Percentiles rank a stretch among this genome's conserved stretches.
Conservation (phyloP, 2,888 invertebrate species). For the Polietes domitor region DNA sequence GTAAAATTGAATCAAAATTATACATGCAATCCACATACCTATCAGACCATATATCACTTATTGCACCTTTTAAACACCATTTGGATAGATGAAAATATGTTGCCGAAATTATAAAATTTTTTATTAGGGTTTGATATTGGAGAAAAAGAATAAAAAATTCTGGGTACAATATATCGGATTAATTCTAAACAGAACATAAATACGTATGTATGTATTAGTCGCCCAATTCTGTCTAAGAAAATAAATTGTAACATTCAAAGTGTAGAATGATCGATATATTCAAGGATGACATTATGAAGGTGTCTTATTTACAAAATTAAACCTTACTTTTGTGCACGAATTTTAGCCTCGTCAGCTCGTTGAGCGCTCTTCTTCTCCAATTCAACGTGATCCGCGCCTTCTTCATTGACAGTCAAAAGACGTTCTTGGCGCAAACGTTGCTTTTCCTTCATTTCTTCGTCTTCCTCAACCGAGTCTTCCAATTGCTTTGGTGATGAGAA, state of each 20-base stretch:
- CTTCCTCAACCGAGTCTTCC: constrained; percentile 83
- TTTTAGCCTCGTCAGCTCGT: constrained; percentile 82
- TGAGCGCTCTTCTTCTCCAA: constrained; percentile 82
- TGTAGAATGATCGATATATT: neutral
- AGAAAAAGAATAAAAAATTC: neutral
- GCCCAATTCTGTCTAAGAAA: no score
- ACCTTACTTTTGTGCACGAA: constrained; percentile 80
- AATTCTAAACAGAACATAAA: neutral
- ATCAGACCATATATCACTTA: no score
- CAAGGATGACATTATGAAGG: neutral
- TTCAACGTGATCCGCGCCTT: constrained; percentile 76
- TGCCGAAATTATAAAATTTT: neutral
- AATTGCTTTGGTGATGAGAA: constrained; percentile 84
- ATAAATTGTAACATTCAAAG: neutral
- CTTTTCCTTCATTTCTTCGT: constrained; percentile 84
- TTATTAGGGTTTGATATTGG: neutral
- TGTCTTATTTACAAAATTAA: constrained; percentile 1
- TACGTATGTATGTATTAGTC: no score
- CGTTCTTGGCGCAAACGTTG: constrained; percentile 85
- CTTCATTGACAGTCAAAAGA: constrained; percentile 82
- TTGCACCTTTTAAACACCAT: no score
- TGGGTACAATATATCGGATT: neutral
- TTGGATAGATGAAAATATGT: neutral
- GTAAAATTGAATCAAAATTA: no score
- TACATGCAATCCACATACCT: no score